A percentile compares a stretch with the other conserved stretches of the same genome.
phyloP scores from a whole-genome alignment of 2,113 vertebrate genomes.

The Madoqua kirkii region DNA sequence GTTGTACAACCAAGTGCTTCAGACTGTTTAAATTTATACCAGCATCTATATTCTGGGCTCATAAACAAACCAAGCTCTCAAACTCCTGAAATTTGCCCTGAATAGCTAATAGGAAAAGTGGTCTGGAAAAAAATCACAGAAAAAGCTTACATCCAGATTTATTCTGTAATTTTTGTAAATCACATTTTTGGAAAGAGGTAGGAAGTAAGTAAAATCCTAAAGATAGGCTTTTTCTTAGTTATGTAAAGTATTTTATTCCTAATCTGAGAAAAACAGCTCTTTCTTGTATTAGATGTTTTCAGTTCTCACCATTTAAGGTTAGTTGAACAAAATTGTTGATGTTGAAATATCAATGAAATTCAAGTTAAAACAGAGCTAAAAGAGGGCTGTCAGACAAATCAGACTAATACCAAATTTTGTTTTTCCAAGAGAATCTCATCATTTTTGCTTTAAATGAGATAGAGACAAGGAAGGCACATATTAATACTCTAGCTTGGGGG shows the following conservation, averaged over 20 bases:
- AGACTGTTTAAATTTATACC: background rate
- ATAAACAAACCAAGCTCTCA: constrained; percentile 36
- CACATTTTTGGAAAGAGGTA: constrained; percentile 66
- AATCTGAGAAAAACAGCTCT: constrained; percentile 11
- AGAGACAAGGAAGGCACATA: background rate
- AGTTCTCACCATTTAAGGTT: constrained; percentile 35
- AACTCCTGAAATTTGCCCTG: background rate
- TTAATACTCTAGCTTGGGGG: background rate
- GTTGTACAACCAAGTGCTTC: background rate
- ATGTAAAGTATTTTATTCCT: constrained; percentile 51
- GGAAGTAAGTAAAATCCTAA: constrained; percentile 49
- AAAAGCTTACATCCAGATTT: constrained; percentile 17
- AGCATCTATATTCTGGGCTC: constrained; percentile 24
- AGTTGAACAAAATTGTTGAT: constrained; percentile 22
- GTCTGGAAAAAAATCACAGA: constrained; percentile 10
- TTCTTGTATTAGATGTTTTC: constrained; percentile 24
- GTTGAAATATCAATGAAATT: constrained; percentile 27
- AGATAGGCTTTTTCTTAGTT: constrained; percentile 50
- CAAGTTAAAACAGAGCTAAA: constrained; percentile 7
- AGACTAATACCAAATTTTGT: constrained; percentile 1
- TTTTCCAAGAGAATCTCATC: background rate
- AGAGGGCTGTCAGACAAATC: background rate
- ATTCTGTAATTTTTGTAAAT: constrained; percentile 43
- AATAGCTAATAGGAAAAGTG: constrained; percentile 25
- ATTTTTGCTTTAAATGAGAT: constrained; percentile 7